phyloP scores from a whole-genome alignment of 92 coral and sea anemone species.

The Zoanthus sociatus region DNA sequence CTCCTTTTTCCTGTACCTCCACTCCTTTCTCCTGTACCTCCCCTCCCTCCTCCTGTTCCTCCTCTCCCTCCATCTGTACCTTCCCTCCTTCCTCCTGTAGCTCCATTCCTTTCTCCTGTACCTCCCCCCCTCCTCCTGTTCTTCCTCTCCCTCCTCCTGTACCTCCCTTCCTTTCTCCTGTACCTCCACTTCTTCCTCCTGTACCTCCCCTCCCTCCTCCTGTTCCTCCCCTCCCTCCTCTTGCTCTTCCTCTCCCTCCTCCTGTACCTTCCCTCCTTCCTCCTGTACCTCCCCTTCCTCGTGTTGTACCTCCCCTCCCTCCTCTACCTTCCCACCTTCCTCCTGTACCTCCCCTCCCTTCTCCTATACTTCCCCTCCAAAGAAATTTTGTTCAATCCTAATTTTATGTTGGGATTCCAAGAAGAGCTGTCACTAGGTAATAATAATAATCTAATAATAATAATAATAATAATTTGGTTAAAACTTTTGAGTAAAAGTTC shows the following conservation, averaged over 20 bases:
- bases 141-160: not conserved
- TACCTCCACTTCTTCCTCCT: no score
- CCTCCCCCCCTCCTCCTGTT: not conserved
- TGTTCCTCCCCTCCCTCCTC: no score
- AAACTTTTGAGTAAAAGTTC: no score
- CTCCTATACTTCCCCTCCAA: no score
- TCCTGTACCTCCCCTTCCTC: not conserved
- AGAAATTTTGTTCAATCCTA: no score
- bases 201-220: not conserved
- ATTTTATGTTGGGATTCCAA: no score
- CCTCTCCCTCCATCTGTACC: no score
- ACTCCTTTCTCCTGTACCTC: not conserved
- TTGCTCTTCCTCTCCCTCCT: not conserved
- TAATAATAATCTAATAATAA: no score
- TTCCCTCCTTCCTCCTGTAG: not conserved
- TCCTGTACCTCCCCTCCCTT: not conserved
- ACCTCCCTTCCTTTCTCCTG: not conserved
- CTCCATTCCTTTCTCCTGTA: not conserved
- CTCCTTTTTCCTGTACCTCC: not conserved
- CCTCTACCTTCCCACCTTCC: no score
- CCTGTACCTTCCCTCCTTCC: no score
- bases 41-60: not conserved
- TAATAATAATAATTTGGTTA: no score
- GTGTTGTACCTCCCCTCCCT: not conserved
- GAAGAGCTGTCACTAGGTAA: no score